Evolutionary conservation across 2,113 vertebrate genomes (phyloP), one percentile per base, ranked within the genome.

Genomic region (Orientallactaga bullata): DNA sequence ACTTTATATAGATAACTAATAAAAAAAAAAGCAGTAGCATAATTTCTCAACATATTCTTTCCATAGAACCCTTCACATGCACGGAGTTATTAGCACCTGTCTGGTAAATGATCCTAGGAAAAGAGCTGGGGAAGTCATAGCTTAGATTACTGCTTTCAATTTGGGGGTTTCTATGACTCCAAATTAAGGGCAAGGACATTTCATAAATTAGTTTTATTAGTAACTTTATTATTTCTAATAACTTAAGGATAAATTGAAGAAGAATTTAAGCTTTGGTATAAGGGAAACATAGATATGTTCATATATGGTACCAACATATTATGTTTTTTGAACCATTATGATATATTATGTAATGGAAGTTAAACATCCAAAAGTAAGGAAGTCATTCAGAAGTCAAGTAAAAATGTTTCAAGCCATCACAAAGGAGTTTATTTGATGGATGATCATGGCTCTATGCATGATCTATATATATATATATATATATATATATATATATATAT

Each of bases 171-270:
- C n/a, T 78, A 10, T 63, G 69, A 86, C 26, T 92, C 51, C 20
- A 81, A 69, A 85, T 81, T 58, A 77, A 66, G 15, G 39, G 66
- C 42, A 47, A 91, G 9, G 16, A 66, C 26, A 79, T 78, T 88
- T 93, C 60, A 84, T 60, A 60, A 91, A 69, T 84, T 72, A 79
- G 16, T 5, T 91, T 66, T 26, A 11, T 39, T 71, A 85, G 55
- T 74, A 69, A 63, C 9, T 10, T 90, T 76, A 24, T 79, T 63
- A 63, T 74, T 63, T 84, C 37, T 76, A 21, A 35, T 72, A n/a
- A 5, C n/a, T 76, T 86, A 89, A 69, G 30, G 47, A 32, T 68
- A 35, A 91, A 88, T 8, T 60, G 16, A 74, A 90, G 78, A 74
- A 37, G 3, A 80, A 71, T 5, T 69, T 76, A 71, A 37, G 26